A percentile compares a stretch with the other conserved stretches of the same genome.
Evolutionary conservation across 2,113 vertebrate species (phyloP).

Genomic region (Thunnus maccoyii): DNA sequence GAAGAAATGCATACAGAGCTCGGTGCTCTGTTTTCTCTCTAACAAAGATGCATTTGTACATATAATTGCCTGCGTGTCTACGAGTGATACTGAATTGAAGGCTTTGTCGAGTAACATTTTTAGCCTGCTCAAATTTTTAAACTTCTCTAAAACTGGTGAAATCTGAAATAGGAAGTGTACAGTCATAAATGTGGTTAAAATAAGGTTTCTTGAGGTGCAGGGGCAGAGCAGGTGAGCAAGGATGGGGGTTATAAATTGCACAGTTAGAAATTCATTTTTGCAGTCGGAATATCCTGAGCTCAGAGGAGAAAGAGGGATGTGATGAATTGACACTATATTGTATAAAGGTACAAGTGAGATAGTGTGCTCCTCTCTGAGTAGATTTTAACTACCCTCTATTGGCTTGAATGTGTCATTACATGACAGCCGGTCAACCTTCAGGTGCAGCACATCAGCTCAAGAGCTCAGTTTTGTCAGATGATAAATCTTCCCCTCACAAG

Average conservation of each 20-base stretch:
- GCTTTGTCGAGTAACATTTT: constrained; percentile 15
- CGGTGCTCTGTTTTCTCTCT: constrained; percentile 20
- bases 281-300: not conserved
- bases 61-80: constrained; percentile 34
- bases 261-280: not conserved
- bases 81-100: constrained; percentile 18
- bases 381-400: constrained; percentile 82
- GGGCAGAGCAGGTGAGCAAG: not conserved
- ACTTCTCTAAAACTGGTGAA: not conserved
- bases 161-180: not conserved
- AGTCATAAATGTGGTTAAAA: not conserved
- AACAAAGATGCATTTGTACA: constrained; percentile 58
- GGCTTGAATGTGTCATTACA: constrained; percentile 80
- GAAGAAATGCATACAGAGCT: constrained; percentile 4
- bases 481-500: constrained; percentile 8
- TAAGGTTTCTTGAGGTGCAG: not conserved
- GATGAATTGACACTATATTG: constrained; percentile 12
- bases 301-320: not conserved
- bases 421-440: constrained; percentile 42
- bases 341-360: constrained; percentile 2
- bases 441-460: constrained; percentile 41
- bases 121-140: constrained; percentile 12
- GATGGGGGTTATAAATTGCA: no score
- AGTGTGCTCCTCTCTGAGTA: constrained; percentile 41
- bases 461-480: constrained; percentile 32